Evolutionary conservation across 1,140 invertebrate genomes (phyloP), one percentile per base, ranked within the genome.

Genomic region (Zaprionus camerounensis): DNA sequence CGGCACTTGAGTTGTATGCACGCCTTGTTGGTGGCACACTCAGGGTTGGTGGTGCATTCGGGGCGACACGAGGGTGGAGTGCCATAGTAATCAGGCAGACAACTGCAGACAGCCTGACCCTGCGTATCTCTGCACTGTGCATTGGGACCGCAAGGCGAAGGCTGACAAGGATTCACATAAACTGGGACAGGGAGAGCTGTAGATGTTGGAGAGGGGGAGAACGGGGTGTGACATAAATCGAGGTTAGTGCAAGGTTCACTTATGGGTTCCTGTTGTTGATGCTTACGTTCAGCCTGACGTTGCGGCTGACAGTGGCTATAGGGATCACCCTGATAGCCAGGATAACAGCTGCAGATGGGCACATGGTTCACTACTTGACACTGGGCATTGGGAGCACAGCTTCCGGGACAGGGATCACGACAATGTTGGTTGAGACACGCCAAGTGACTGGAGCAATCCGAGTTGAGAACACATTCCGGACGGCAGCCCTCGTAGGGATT

Each of bases 1-100:
- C 94, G 92, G 91, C 97, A 98, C 92, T 96, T 96, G 74, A 96
- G 95, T 26, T 94, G 94, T 71, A 96, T 96, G 91, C 97, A 98
- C 3, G 97, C 96, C 67, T 95, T 95, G 75, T 97, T 95, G 41
- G 95, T 94, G 1, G 96, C 94, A 94, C 97, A 98, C 81, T 97
- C 97, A 46, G 96, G 95, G 87, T 97, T 97, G n/a, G 96, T 95
- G 11, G 97, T 93, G 92, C 97, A 98, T 92, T 98, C 97, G 9
- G 97, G 96, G 92, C 98, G 97, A 20, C 94, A 94, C 81, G 95
- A 95, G 6, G 96, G 96, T 6, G 97, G 95, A 17, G 94, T 93
- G 41, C 96, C 97, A 49, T 95, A 94, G 83, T 95, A 97, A 61
- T 95, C 95, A 24, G 94, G 93, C 57, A 95, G 92, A 82, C 96